These are phyloP conservation scores for Lasius platythorax DNA, from an alignment of 2,888 invertebrate genomes.

Conservation along the genomic window DNA sequence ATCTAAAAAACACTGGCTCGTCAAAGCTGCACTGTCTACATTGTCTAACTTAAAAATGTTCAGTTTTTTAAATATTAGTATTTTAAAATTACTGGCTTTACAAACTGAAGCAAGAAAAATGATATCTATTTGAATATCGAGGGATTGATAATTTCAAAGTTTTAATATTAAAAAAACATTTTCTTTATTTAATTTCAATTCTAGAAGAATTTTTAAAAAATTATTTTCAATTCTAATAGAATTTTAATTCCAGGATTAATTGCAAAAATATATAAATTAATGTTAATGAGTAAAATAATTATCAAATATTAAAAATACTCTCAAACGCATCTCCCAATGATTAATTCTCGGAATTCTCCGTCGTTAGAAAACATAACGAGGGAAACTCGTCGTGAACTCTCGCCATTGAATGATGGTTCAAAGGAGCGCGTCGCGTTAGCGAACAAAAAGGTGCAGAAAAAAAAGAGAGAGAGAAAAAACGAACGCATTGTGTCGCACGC, in stretches of 20 bases:
- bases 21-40: not conserved
- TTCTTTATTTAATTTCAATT: not conserved
- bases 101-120: not conserved
- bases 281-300: not conserved
- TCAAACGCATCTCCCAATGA: not conserved
- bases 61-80: not conserved
- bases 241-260: not conserved
- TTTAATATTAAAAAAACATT: too few relatives aligned
- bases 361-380: not conserved
- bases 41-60: not conserved
- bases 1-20: slow-evolving; percentile 3
- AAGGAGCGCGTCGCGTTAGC: slow-evolving; percentile 12
- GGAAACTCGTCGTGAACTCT: not conserved
- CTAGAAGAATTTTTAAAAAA: not conserved
- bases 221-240: not conserved
- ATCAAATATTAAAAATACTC: not conserved
- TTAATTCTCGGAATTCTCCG: slow-evolving; percentile 8
- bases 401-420: not conserved
- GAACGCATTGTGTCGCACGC: slow-evolving; percentile 12
- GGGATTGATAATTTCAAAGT: not conserved
- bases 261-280: not conserved
- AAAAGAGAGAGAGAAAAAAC: not conserved
- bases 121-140: not conserved
- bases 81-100: not conserved
- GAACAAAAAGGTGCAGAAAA: slow-evolving; percentile 4